Percentiles rank a stretch among this genome's conserved stretches.
phyloP scores from a whole-genome alignment of 2,113 vertebrate species.

The Trematomus loennbergii region DNA sequence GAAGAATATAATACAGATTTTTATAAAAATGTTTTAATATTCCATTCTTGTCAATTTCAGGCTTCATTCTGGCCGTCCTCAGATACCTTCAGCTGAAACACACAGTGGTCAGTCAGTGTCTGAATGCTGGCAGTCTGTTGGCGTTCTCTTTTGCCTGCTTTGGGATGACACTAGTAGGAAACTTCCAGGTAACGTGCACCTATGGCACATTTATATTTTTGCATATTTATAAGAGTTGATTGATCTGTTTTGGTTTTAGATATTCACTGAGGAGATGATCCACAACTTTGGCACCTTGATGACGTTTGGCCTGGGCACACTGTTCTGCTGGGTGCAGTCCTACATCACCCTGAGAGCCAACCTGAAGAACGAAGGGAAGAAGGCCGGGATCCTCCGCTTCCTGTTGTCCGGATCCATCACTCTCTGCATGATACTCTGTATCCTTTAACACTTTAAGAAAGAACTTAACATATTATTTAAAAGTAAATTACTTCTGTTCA shows the following conservation, averaged over 20 bases:
- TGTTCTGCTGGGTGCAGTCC: constrained; percentile 94
- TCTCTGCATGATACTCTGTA: constrained; percentile 89
- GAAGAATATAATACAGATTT: background rate
- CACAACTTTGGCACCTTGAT: constrained; percentile 88
- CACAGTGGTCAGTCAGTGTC: constrained; percentile 85
- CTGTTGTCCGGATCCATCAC: constrained; percentile 88
- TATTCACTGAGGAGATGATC: constrained; percentile 83
- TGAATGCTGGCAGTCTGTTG: constrained; percentile 87
- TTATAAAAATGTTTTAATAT: background rate
- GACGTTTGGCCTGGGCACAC: constrained; percentile 90
- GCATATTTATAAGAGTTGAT: background rate
- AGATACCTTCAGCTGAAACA: constrained; percentile 92
- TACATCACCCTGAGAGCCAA: constrained; percentile 90
- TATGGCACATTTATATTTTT: background rate
- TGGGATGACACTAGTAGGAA: constrained; percentile 94
- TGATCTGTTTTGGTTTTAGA: constrained; percentile 70
- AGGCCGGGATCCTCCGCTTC: constrained; percentile 84
- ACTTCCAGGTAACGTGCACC: constrained; percentile 89
- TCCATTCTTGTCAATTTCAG: constrained; percentile 75
- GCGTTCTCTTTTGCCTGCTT: constrained; percentile 86
- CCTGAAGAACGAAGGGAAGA: constrained; percentile 88
- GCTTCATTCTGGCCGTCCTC: constrained; percentile 87
- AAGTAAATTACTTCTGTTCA: background rate
- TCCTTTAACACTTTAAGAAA: constrained; percentile 82
- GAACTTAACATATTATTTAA: background rate